phyloP scores from a whole-genome alignment of 2,888 invertebrate genomes.

The Nephrocerus scutellatus region DNA sequence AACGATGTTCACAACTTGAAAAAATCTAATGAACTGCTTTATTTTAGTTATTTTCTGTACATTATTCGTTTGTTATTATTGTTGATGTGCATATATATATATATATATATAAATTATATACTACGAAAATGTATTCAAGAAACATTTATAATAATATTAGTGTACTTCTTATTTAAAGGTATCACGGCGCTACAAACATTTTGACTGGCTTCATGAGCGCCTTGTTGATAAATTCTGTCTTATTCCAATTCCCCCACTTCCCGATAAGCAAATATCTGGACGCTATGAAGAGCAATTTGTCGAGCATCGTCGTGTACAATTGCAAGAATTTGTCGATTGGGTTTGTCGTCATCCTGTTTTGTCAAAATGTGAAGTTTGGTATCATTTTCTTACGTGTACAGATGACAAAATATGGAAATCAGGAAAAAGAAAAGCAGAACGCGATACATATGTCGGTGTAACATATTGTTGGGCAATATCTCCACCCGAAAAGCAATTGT shows the following conservation, averaged over 20 bases:
- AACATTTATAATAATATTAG: too few species aligned
- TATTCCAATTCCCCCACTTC: slow-evolving; percentile 92
- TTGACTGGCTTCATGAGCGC: slow-evolving; percentile 96
- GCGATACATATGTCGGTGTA: slow-evolving; percentile 82
- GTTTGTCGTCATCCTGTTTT: slow-evolving; percentile 95
- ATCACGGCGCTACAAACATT: slow-evolving; percentile 93
- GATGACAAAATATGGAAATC: slow-evolving; percentile 97
- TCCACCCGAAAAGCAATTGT: slow-evolving; percentile 71
- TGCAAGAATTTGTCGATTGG: slow-evolving; percentile 95
- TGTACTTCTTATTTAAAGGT: slow-evolving; percentile 34
- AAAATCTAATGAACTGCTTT: too few species aligned
- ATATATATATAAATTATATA: too few species aligned
- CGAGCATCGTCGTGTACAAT: slow-evolving; percentile 84
- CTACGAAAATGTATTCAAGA: too few species aligned
- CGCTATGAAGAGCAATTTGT: slow-evolving; percentile 96
- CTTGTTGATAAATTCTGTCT: slow-evolving; percentile 89
- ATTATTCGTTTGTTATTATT: too few species aligned
- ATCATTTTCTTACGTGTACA: slow-evolving; percentile 93
- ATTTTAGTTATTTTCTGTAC: too few species aligned
- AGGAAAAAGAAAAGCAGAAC: slow-evolving; percentile 92
- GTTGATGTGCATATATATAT: too few species aligned
- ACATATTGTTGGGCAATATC: slow-evolving; percentile 86
- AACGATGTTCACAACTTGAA: too few species aligned
- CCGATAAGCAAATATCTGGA: slow-evolving; percentile 96
- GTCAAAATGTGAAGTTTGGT: slow-evolving; percentile 86